A percentile compares a stretch with the other conserved stretches of the same genome.
phyloP scores from a whole-genome alignment of 2,113 vertebrate species.

The Cyprinodon variegatus region DNA sequence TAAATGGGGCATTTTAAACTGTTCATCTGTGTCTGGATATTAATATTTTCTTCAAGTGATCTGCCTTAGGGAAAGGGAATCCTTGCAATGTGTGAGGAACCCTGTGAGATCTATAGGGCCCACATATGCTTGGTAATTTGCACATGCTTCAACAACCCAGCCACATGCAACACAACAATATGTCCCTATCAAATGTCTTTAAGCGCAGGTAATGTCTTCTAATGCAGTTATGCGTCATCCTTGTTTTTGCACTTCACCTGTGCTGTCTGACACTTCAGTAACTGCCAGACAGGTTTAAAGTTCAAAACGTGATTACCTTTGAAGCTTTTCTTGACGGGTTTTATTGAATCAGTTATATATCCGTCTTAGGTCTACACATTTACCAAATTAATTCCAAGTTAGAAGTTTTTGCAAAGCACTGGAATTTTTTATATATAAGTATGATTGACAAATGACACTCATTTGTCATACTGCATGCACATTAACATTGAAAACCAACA shows the following conservation, averaged over 20 bases:
- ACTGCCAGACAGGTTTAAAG: not conserved
- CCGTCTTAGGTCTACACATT: not conserved
- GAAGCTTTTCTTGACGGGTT: not conserved
- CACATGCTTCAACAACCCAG: not conserved
- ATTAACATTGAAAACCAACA: too few species aligned
- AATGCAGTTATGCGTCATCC: not conserved
- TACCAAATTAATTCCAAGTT: not conserved
- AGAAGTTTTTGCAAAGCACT: not conserved
- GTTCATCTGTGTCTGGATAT: not conserved
- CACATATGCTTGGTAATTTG: not conserved
- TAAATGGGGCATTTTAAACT: not conserved
- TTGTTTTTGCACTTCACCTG: not conserved
- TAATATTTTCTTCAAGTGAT: not conserved
- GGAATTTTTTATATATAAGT: not conserved
- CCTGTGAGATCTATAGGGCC: not conserved
- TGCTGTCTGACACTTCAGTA: not conserved
- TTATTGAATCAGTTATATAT: not conserved
- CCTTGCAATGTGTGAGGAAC: not conserved
- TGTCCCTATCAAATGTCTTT: not conserved
- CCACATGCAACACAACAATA: not conserved
- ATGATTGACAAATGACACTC: too few species aligned
- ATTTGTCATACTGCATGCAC: too few species aligned
- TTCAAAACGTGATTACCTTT: not conserved
- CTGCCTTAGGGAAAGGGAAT: not conserved
- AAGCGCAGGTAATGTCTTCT: not conserved